Evolutionary conservation across 1,140 invertebrate species (phyloP).

Genomic region (Brachionus rotundiformis): DNA sequence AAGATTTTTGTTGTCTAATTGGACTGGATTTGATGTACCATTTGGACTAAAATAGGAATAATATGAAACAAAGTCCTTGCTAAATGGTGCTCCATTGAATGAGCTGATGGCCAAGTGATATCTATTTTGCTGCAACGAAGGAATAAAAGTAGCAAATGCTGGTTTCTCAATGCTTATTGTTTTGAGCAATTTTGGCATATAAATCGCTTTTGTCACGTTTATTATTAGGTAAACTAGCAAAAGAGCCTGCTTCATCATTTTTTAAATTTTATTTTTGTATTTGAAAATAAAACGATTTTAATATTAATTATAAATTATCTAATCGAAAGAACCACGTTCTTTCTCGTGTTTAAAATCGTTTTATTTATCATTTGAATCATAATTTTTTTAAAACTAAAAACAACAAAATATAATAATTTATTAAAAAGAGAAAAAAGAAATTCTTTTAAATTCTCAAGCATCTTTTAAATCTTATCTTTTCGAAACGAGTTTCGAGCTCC

Average conservation of each 20-base stretch:
- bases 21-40: not conserved
- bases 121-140: not conserved
- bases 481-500: conserved; percentile 5
- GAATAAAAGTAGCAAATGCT: conserved; percentile 23
- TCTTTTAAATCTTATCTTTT: conserved; percentile 33
- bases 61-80: conserved; percentile 32
- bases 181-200: conserved; percentile 17
- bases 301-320: not conserved
- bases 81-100: conserved; percentile 43
- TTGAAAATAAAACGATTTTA: not conserved
- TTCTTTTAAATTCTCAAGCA: not conserved
- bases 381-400: not conserved
- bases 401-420: not conserved
- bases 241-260: not conserved
- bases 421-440: not conserved
- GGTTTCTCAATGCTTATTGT: conserved; percentile 16
- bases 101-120: conserved; percentile 27
- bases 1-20: conserved; percentile 33
- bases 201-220: not conserved
- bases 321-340: not conserved
- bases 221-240: not conserved
- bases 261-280: not conserved
- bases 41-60: conserved; percentile 35
- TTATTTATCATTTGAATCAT: not conserved
- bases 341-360: not conserved